phyloP scores from a whole-genome alignment of 2,797 vertebrate species.

The Lerista edwardsae region DNA sequence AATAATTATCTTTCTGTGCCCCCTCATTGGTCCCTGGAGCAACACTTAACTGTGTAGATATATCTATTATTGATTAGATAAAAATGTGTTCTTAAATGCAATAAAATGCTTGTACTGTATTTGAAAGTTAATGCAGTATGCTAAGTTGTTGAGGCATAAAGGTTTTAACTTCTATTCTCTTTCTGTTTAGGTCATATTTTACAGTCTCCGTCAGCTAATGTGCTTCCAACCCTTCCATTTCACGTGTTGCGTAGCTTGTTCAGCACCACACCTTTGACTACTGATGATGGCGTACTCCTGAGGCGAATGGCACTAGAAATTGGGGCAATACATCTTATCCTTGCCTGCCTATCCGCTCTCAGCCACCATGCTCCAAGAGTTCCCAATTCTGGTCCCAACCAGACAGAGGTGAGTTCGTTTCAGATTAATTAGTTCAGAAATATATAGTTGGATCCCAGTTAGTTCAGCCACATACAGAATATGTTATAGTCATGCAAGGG shows the following conservation, averaged over 20 bases:
- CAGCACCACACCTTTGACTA: conserved; percentile 92
- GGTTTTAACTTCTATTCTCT: not conserved
- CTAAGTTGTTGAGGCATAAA: not conserved
- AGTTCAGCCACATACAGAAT: no score
- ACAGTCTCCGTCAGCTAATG: conserved; percentile 96
- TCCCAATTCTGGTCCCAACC: conserved; percentile 86
- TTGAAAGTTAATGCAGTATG: conserved; percentile 1
- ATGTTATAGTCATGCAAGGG: no score
- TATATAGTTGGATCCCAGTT: not conserved
- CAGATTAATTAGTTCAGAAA: not conserved
- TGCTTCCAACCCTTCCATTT: conserved; percentile 95
- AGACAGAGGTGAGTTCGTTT: conserved; percentile 84
- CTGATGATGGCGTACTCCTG: conserved; percentile 93
- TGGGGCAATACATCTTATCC: conserved; percentile 94
- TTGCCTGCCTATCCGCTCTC: conserved; percentile 95
- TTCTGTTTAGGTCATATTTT: conserved; percentile 91
- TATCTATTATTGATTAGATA: not conserved
- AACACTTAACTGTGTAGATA: not conserved
- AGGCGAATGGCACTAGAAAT: conserved; percentile 97
- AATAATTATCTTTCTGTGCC: not conserved
- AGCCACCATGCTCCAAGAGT: conserved; percentile 96
- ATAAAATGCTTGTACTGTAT: conserved; percentile 3
- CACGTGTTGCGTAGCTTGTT: conserved; percentile 93
- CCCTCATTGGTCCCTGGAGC: not conserved
- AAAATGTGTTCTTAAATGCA: not conserved